Percentiles rank a stretch among this genome's conserved stretches.
Conservation (phyloP, 1,140 invertebrate species). For the Branchinecta lindahli region DNA sequence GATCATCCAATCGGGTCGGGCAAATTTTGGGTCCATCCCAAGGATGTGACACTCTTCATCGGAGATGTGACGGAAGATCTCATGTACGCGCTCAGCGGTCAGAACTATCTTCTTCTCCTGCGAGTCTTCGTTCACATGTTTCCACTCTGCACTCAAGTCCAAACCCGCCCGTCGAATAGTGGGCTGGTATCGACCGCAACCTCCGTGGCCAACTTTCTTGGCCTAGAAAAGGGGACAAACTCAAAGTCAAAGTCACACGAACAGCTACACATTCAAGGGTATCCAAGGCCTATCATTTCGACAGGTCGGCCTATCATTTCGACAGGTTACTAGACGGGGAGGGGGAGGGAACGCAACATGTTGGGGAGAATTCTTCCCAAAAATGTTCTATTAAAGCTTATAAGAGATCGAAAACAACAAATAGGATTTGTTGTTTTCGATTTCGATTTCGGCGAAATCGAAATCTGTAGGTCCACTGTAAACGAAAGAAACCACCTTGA, state of each 20-base stretch:
- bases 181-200: constrained; percentile 95
- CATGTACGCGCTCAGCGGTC: constrained; percentile 85
- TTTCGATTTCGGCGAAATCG: too few species aligned
- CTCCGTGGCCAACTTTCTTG: constrained; percentile 72
- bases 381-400: too few species aligned
- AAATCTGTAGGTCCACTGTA: too few species aligned
- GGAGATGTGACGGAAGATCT: constrained; percentile 91
- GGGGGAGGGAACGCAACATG: too few species aligned
- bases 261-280: constrained; percentile 10
- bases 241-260: constrained; percentile 1
- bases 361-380: too few species aligned
- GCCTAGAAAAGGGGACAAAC: constrained; percentile 29
- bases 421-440: too few species aligned
- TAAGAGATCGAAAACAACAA: too few species aligned
- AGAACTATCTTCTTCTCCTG: constrained; percentile 88
- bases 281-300: too few species aligned
- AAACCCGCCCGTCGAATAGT: constrained; percentile 71
- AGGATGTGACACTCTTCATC: constrained; percentile 93
- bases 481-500: too few species aligned
- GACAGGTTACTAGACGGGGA: too few species aligned
- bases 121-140: constrained; percentile 92
- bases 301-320: too few species aligned
- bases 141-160: constrained; percentile 92
- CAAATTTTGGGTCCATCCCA: constrained; percentile 89
- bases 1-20: constrained; percentile 99